Conservation (phyloP, 2,888 invertebrate species). For the Pyralis farinalis region DNA sequence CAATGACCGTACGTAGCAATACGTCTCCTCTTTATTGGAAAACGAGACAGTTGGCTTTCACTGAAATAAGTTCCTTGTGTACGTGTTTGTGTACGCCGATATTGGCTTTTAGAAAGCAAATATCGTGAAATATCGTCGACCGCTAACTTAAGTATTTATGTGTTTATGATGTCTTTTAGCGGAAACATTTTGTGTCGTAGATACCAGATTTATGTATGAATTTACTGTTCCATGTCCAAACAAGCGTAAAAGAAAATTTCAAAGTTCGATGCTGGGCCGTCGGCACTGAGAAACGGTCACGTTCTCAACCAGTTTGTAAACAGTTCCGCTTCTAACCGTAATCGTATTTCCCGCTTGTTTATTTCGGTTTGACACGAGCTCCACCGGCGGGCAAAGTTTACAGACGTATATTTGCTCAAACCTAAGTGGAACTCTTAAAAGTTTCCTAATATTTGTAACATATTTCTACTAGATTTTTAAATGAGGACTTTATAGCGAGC, state of each 20-base stretch:
- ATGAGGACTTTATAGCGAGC: constrained; percentile 39
- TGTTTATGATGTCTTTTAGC: too few species aligned
- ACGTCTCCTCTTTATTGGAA: constrained; percentile 72
- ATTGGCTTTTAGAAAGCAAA: constrained; percentile 57
- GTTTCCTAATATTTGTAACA: constrained; percentile 3
- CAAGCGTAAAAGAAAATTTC: constrained; percentile 37
- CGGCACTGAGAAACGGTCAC: constrained; percentile 34
- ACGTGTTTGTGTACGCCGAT: constrained; percentile 59
- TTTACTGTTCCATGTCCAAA: constrained; percentile 36
- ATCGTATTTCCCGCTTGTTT: constrained; percentile 62
- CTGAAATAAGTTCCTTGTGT: constrained; percentile 52
- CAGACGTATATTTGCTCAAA: constrained; percentile 30
- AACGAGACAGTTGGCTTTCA: constrained; percentile 43
- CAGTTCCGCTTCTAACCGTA: constrained; percentile 53
- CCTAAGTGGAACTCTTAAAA: constrained; percentile 23
- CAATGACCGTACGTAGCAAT: constrained; percentile 66
- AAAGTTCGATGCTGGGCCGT: constrained; percentile 33
- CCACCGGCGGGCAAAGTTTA: constrained; percentile 34
- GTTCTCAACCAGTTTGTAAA: constrained; percentile 58
- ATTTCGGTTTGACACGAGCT: constrained; percentile 55
- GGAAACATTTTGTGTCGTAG: background rate
- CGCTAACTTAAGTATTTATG: too few species aligned
- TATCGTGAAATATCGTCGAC: constrained; percentile 41
- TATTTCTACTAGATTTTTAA: constrained; percentile 18
- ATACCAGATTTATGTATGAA: constrained; percentile 35